Evolutionary conservation across 1,140 invertebrate genomes (phyloP).

Genomic region (Aphelinus certus): DNA sequence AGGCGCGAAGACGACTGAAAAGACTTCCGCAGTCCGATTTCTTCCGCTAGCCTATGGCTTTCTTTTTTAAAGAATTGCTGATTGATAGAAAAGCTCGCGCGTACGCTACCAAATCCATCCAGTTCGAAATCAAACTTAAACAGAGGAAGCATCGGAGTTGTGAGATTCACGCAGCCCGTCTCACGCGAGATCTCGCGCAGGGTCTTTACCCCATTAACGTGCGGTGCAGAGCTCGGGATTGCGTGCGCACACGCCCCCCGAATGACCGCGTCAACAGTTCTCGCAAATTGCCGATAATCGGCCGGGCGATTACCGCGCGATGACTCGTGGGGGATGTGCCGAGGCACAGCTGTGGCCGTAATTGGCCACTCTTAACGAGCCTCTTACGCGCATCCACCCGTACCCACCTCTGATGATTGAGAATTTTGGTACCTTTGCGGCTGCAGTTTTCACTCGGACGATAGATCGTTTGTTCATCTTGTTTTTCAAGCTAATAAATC

Average conservation of each 20-base stretch:
- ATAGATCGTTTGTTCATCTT: no score
- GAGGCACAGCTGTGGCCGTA: not conserved
- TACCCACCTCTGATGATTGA: no score
- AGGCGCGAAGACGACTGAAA: not conserved
- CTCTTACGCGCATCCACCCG: no score
- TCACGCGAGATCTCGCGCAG: not conserved
- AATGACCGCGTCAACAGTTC: conserved; percentile 18
- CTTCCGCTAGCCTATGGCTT: not conserved
- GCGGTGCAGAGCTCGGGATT: conserved; percentile 4
- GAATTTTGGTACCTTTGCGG: no score
- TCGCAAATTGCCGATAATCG: conserved; percentile 37
- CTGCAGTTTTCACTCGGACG: no score
- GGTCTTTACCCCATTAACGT: conserved; percentile 10
- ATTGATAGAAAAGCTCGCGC: conserved; percentile 17
- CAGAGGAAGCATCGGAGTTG: no score
- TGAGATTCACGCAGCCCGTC: no score
- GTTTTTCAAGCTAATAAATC: no score
- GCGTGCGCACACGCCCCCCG: not conserved
- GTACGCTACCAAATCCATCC: no score
- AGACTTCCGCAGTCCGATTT: not conserved
- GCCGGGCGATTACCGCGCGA: conserved; percentile 7
- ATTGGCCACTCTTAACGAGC: conserved; percentile 21
- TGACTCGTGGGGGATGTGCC: not conserved
- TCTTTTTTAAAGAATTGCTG: conserved; percentile 20
- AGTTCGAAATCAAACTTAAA: no score